Conservation (phyloP, 2,113 vertebrate genomes). For the Chascanopsetta lugubris region DNA sequence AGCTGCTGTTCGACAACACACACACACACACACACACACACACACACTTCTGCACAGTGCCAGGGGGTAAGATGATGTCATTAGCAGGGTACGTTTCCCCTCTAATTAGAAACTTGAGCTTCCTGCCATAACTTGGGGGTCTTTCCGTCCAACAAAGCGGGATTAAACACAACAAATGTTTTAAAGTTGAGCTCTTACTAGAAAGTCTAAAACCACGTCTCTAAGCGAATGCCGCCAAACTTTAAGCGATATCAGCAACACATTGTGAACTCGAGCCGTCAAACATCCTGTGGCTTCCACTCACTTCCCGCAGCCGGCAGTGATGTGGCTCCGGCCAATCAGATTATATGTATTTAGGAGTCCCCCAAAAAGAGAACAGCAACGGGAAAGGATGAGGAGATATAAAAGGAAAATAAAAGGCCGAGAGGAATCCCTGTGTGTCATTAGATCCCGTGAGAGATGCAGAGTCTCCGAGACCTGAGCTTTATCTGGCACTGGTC, state of each 20-base stretch:
- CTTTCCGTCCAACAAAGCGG: slow-evolving; percentile 52
- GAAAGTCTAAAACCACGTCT: slow-evolving; percentile 31
- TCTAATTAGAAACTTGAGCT: slow-evolving; percentile 80
- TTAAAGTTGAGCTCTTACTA: slow-evolving; percentile 39
- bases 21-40: slow-evolving; percentile 48
- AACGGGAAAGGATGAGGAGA: not conserved
- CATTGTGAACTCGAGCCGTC: slow-evolving; percentile 55
- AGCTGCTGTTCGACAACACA: slow-evolving; percentile 66
- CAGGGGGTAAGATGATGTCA: slow-evolving; percentile 78
- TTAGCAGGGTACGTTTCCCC: slow-evolving; percentile 59
- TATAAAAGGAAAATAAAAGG: slow-evolving; percentile 26
- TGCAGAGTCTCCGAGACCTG: too few species aligned
- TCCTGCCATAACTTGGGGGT: slow-evolving; percentile 61
- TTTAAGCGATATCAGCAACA: slow-evolving; percentile 53
- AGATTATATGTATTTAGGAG: slow-evolving; percentile 47
- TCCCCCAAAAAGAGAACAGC: slow-evolving; percentile 9
- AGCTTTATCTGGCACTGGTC: too few species aligned
- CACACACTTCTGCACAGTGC: slow-evolving; percentile 33
- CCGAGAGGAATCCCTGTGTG: not conserved
- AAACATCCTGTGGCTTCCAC: slow-evolving; percentile 57
- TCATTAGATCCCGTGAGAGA: slow-evolving; percentile 6
- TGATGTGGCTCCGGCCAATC: slow-evolving; percentile 58
- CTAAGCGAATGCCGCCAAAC: slow-evolving; percentile 30
- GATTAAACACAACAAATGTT: slow-evolving; percentile 63
- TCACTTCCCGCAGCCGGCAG: slow-evolving; percentile 35